These are phyloP conservation scores for Bergia puertoricense DNA, from an alignment of 92 coral and sea anemone genomes.

Conservation along the genomic window DNA sequence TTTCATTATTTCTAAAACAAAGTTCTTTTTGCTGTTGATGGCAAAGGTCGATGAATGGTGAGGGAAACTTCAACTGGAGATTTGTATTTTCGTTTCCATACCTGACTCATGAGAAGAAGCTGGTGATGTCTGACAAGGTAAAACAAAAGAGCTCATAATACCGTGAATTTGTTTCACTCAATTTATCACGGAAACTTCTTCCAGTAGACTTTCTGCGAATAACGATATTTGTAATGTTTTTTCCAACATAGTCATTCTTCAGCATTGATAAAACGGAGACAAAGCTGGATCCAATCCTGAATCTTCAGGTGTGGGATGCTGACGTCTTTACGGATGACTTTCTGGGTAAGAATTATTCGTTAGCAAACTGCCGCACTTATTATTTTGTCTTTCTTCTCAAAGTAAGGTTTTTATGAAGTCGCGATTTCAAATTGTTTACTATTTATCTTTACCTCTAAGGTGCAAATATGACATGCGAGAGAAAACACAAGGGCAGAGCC, in stretches of 20 bases:
- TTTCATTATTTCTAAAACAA: background rate
- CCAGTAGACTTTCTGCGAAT: background rate
- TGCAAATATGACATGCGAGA: no score
- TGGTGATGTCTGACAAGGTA: conserved; percentile 85
- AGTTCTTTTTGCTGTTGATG: background rate
- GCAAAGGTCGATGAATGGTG: conserved; percentile 84
- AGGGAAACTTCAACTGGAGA: conserved; percentile 97
- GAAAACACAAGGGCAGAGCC: no score
- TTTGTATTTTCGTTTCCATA: conserved; percentile 84
- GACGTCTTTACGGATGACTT: conserved; percentile 91
- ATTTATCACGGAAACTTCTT: background rate
- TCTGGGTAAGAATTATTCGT: conserved; percentile 60
- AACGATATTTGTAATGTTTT: background rate
- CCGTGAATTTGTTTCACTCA: background rate
- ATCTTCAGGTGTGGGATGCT: conserved; percentile 91
- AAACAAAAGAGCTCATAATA: background rate
- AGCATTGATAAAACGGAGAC: conserved; percentile 88
- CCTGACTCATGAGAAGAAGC: conserved; percentile 83
- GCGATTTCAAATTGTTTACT: background rate
- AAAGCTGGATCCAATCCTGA: conserved; percentile 66
- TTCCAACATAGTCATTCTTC: conserved; percentile 71
- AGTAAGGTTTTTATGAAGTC: background rate
- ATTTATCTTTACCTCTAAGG: no score
- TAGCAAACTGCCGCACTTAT: background rate
- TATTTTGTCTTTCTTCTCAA: background rate